Evolutionary conservation across 2,797 vertebrate species (phyloP).

Genomic region (Limnodromus scolopaceus): DNA sequence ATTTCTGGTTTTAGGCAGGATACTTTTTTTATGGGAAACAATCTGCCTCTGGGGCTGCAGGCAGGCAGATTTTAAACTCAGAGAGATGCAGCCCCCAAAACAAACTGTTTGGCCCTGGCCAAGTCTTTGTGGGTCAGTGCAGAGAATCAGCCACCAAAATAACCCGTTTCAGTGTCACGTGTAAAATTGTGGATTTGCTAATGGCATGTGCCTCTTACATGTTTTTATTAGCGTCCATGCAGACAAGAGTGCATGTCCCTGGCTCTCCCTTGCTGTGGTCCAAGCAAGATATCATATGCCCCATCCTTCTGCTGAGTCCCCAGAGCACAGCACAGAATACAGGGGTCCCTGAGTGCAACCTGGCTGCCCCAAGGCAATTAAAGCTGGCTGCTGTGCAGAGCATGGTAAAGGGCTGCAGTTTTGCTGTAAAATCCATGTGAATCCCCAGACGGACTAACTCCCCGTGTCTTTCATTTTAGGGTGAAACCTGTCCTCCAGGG

Average conservation of each 20-base stretch:
- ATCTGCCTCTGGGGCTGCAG: neutral
- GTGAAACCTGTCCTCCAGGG: neutral
- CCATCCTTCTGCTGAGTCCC: neutral
- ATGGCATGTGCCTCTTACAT: rapidly evolving
- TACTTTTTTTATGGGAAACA: neutral
- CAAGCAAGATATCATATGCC: rapidly evolving
- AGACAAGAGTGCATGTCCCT: neutral
- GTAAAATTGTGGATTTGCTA: neutral
- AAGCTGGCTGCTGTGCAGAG: neutral
- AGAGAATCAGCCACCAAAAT: neutral
- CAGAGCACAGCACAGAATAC: neutral
- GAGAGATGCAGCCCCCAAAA: neutral
- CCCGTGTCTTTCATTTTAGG: neutral
- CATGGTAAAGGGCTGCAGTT: neutral
- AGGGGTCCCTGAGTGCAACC: rapidly evolving
- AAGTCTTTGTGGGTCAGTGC: neutral
- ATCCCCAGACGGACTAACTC: neutral
- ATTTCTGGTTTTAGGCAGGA: neutral
- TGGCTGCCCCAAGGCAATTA: neutral
- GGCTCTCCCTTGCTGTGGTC: rapidly evolving
- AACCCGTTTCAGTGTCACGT: rapidly evolving
- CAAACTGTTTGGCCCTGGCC: neutral
- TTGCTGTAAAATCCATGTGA: neutral
- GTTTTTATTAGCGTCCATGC: neutral
- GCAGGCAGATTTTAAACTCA: neutral